Conservation (phyloP, 2,888 invertebrate genomes). For the Melitaea athalia region DNA sequence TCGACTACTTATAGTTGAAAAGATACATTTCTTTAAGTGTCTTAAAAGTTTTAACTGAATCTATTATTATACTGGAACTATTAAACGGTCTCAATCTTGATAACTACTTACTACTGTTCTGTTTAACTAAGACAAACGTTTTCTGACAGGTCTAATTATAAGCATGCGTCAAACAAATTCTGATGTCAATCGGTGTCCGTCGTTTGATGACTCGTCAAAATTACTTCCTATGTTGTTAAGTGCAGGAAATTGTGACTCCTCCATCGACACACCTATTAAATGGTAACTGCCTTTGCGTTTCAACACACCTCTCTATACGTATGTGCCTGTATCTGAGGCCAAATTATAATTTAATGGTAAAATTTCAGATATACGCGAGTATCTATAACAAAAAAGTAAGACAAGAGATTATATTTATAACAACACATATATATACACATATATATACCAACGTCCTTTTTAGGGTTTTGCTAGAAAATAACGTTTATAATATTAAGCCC, state of each 20-base stretch:
- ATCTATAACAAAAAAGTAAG: no score
- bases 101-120: neutral
- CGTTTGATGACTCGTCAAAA: constrained; percentile 81
- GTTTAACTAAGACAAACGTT: neutral
- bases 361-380: no score
- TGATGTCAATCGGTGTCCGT: constrained; percentile 69
- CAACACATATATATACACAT: no score
- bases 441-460: no score
- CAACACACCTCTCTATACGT: constrained; percentile 23
- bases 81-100: neutral
- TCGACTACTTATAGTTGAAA: constrained; percentile 53
- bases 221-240: constrained; percentile 81
- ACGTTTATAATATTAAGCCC: no score
- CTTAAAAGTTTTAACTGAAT: neutral
- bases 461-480: no score
- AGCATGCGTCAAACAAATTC: constrained; percentile 55
- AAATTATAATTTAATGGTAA: constrained; percentile 19
- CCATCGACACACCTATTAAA: constrained; percentile 73
- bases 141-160: constrained; percentile 57
- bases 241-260: constrained; percentile 82
- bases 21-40: constrained; percentile 10
- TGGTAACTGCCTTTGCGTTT: constrained; percentile 59
- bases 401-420: no score
- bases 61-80: neutral
- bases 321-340: neutral